These are phyloP conservation scores for Pantala flavescens DNA, from an alignment of 1,140 invertebrate genomes.

Conservation along the genomic window DNA sequence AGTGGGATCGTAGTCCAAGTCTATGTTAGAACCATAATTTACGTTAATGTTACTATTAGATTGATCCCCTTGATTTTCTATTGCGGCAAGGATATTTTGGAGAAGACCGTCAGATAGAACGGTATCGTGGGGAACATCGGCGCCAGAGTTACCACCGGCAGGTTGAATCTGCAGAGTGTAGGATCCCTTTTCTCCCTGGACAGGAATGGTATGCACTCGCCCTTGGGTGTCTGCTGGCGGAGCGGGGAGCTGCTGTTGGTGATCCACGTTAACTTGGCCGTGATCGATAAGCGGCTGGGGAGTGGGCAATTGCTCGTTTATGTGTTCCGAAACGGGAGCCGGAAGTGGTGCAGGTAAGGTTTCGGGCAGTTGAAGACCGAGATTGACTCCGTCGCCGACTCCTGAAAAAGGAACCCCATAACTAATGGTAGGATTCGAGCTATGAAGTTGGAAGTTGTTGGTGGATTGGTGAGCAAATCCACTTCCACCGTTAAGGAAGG, in stretches of 20 bases:
- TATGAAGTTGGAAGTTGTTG: neutral
- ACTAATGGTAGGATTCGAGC: neutral
- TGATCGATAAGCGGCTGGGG: slow-evolving; percentile 11
- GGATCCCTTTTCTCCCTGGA: slow-evolving; percentile 47
- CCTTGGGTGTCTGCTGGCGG: slow-evolving; percentile 19
- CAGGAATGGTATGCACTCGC: slow-evolving; percentile 43
- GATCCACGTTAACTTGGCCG: slow-evolving; percentile 28
- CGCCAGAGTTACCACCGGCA: slow-evolving; percentile 26
- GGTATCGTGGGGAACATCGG: slow-evolving; percentile 52
- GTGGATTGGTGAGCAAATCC: neutral
- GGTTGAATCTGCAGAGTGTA: slow-evolving; percentile 65
- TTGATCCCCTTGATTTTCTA: slow-evolving; percentile 41
- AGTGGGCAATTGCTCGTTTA: neutral
- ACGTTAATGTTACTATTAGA: neutral
- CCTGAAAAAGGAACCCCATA: neutral
- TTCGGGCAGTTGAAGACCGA: neutral
- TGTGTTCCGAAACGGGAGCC: neutral
- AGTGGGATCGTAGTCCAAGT: neutral
- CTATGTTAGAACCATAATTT: neutral
- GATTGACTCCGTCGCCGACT: neutral
- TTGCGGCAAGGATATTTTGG: slow-evolving; percentile 63
- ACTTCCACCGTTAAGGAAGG: neutral
- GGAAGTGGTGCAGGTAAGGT: neutral
- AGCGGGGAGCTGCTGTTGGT: slow-evolving; percentile 29
- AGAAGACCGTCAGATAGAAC: slow-evolving; percentile 63